Evolutionary conservation across 2,888 invertebrate genomes (phyloP).

Genomic region (Dryobota labecula): DNA sequence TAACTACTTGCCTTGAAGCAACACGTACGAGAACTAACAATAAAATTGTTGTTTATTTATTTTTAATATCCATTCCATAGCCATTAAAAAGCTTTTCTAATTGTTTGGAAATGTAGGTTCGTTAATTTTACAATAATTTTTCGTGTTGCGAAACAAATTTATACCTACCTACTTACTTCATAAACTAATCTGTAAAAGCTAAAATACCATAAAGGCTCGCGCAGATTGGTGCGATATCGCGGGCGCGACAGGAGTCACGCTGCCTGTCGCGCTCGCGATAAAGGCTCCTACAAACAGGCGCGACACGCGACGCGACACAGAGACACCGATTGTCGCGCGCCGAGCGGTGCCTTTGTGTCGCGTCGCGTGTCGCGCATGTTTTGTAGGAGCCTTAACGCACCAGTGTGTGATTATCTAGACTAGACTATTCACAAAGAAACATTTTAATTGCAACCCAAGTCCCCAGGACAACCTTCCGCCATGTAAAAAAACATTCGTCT

Average conservation of each 20-base stretch:
- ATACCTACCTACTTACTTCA: not conserved
- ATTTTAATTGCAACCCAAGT: not conserved
- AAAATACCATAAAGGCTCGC: no score
- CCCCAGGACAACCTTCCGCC: not conserved
- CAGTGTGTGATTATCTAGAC: no score
- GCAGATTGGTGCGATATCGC: no score
- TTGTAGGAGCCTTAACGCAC: no score
- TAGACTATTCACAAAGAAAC: not conserved
- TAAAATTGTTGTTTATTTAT: constrained; percentile 26
- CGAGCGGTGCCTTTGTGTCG: no score
- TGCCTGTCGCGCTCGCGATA: no score
- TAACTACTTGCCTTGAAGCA: constrained; percentile 41
- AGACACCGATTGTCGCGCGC: no score
- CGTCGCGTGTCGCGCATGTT: no score
- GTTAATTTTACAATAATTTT: not conserved
- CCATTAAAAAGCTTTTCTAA: not conserved
- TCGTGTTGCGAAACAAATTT: not conserved
- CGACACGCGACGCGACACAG: no score
- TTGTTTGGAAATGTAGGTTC: not conserved
- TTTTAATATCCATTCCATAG: not conserved
- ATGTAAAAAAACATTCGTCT: no score
- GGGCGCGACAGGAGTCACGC: no score
- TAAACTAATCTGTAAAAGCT: not conserved
- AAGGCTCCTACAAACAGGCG: no score
- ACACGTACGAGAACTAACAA: constrained; percentile 25